Percentiles rank a stretch among this genome's conserved stretches.
Conservation (phyloP, 2,113 vertebrate species). For the Regulus satrapa region DNA sequence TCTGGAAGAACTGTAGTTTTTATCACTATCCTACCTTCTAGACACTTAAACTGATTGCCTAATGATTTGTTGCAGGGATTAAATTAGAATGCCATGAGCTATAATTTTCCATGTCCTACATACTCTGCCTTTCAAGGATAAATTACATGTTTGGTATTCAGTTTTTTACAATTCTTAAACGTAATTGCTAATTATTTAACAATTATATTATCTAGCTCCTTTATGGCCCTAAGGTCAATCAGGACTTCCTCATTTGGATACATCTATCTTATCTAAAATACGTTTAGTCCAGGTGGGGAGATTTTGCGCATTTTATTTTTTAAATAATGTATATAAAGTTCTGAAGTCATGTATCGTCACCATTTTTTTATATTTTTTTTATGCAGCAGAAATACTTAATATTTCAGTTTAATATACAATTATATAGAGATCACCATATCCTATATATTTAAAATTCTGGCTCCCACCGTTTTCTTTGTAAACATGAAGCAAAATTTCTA, state of each 20-base stretch:
- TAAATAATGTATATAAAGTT: neutral
- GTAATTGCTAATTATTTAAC: neutral
- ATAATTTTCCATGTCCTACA: neutral
- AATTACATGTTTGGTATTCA: neutral
- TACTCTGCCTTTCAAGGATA: neutral
- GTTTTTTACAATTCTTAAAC: neutral
- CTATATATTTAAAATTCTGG: neutral
- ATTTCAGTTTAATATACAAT: neutral
- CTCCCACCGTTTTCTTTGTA: neutral
- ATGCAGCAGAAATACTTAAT: neutral
- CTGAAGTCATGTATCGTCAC: fast-evolving
- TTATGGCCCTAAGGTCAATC: neutral
- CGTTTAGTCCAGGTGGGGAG: fast-evolving
- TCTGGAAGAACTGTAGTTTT: neutral
- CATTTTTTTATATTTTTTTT: neutral
- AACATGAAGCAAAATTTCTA: neutral
- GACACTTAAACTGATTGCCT: neutral
- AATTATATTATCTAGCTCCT: neutral
- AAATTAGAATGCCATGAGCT: neutral
- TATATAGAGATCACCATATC: neutral
- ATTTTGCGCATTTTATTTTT: neutral
- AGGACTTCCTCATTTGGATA: neutral
- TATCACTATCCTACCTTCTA: neutral
- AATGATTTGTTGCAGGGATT: conserved; percentile 2
- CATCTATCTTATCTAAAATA: neutral